Evolutionary conservation across 2,888 invertebrate species (phyloP), one percentile per base, ranked within the genome.

Genomic region (Drosophila seclusa): DNA sequence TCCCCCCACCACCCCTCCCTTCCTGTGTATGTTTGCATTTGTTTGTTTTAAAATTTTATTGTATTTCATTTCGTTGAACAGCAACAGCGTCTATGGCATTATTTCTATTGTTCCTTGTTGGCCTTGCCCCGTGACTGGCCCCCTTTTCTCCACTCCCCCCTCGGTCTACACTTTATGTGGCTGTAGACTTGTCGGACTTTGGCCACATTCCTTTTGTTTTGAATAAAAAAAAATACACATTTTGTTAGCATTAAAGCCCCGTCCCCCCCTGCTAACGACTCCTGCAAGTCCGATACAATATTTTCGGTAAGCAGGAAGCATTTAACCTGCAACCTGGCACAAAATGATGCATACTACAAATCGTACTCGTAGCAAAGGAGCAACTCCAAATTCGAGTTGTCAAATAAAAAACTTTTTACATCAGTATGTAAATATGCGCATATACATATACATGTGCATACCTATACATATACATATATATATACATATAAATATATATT

Each of bases 41-140:
- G 84, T 87, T 84, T 84, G 87, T 87, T 84, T 87, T 84, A 70
- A 83, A 84, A 84, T 82, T 87, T 84, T 87, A 84, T 84, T 87
- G 82, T 87, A 81, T 83, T 83, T 87, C 81, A 83, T 83, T 86
- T 74, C 67, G 45, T 45, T 45, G 32, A 68, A 42, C 65, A 65
- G 53, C 24, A 74, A 60, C 64, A 68, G 42, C 61, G 29, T 45
- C 58, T 57, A 42, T 49, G 16, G 45, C 1, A 65, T 63, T 60
- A 40, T 61, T 68, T 48, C 54, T 62, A 57, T 59, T 63, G 58
- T 49, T 65, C 69, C 68, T 63, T 62, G 62, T 68, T 42, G 21
- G 27, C 18, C 54, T 54, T 61, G 24, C 32, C 48, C 58, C 61
- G 49, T 54, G 49, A 31, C 40, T 36, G 29, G 59, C 78, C 40